Base-by-base conservation (phyloP, 2,113 vertebrate species). In the Rhagologus leucostigma region DNA sequence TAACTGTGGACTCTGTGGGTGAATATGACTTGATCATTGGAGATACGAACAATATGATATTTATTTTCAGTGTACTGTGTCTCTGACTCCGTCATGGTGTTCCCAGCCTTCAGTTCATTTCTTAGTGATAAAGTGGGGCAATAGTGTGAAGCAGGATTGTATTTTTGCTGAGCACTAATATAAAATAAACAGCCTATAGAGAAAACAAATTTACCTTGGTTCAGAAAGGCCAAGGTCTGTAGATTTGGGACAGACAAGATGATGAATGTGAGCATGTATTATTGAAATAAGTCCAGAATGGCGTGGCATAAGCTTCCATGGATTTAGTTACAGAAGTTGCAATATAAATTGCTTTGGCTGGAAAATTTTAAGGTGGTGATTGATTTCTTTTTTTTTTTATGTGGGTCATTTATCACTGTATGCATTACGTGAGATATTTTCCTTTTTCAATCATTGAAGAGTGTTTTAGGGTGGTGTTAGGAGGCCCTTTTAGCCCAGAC, bases 1-100 rank as follows among this genome's bases (percentile, higher is more conserved):
- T 93, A 53, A 95, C 90, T 85, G 90, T 84, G 89, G 95, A 73
- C 65, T 89, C 52, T 71, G 79, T 78, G 90, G 77, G 90, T 92
- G 94, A 94, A 89, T 89, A 68, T 92, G 78, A 89, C 68, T 89
- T 81, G 89, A 91, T 97, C 83, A 70, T 27, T 37, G 35, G 93
- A 90, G 94, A 95, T 91, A 67, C 0, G 47, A 91, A 95, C 86
- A 88, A 79, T 73, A 84, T 80, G 89, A 90, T 87, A 71, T 35
- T 95, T 65, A 11, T 81, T 96, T 95, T 89, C 68, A 44, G 7
- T 82, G 79, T 73, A 37, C 59, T 57, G 39, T 77, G 41, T 32
- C 46, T 87, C 74, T 42, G 35, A 47, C 70, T 94, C 65, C 5
- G 14, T 60, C 73, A 49, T 19, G 19, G 42, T 84, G 69, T 69